Base-by-base conservation (phyloP, 2,888 invertebrate species). In the Limnephilus rhombicus region DNA sequence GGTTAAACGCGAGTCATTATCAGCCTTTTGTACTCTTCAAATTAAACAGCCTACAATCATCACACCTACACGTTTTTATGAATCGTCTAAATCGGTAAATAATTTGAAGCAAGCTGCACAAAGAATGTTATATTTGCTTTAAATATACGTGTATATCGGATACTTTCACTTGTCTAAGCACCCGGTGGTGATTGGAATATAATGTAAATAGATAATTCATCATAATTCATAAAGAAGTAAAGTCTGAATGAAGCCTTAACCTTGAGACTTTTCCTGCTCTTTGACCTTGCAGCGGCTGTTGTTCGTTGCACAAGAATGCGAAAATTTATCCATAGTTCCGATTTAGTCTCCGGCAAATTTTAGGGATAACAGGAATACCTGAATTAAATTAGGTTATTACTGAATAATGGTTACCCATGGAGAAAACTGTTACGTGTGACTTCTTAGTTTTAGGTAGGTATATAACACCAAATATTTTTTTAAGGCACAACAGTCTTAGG, bases 1-100 rank as follows among this genome's bases (percentile, higher is more conserved):
- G 88, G 88, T 89, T 89, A 80, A 89, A 87, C 34, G 87, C 87
- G 85, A 68, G 68, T n/a, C 68, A 68, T 68, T 68, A 68, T 68
- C 68, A 68, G 68, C n/a, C 68, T 68, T 68, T 68, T 68, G 24
- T 68, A 68, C n/a, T n/a, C 68, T 68, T 68, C n/a, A 68, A 68
- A 68, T 68, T 68, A 68, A 68, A 68, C 18, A 68, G n/a, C 68
- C 68, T n/a, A 68, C 68, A 68, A 68, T 68, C 68, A 68, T 68
- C n/a, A 24, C 68, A 68, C 68, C 68, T 24, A 68, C 68, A n/a
- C n/a, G 24, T 3, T 24, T 68, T 68, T n/a, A 68, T 68, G n/a
- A 68, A 68, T 68, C n/a, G 68, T 68, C 68, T n/a, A 68, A 68
- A 68, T 68, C 68, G 53, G 53, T 18, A 68, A 68, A 68, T 68